Evolutionary conservation across 2,888 invertebrate species (phyloP), one percentile per base, ranked within the genome.

Genomic region (Phorcus lineatus): DNA sequence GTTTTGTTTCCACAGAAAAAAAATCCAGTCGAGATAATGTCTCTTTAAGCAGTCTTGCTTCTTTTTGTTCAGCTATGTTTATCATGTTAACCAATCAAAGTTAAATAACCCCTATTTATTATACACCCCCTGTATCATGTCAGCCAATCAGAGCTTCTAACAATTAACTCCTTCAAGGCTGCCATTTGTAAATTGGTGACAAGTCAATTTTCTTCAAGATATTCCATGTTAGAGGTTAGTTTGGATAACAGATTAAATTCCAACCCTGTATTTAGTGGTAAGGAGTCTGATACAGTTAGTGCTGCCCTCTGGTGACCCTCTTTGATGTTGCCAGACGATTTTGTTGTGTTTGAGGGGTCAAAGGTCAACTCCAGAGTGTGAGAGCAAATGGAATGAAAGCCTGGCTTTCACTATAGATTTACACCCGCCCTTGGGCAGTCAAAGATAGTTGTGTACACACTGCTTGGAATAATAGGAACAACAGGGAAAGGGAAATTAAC

Each of bases 281-380:
- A 24, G 62, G 28, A 62, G 62, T 62, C 28, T 22, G 62, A 62
- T 28, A 62, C 28, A 28, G 28, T 62, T 62, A 24, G 24, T 62
- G 28, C 28, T 24, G 24, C 62, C 62, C 24, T 62, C 16, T 62
- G 28, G 62, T 16, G 22, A 47, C 28, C 28, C 28, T 28, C 62
- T 62, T 62, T 62, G 62, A 62, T 62, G 62, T 62, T 62, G 62
- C 28, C 28, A 24, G 62, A 62, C 62, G 13, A 62, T 62, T 62
- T 62, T 62, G 62, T 62, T 62, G 62, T 62, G 62, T 62, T 62
- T 62, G 62, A 62, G 7, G 28, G 28, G 62, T 62, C 62, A 62
- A 62, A 62, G 62, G 62, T 62, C 62, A 62, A 2, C n/a, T 19
- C n/a, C 9, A 3, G 28, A 74, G 24, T 47, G 47, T 74, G 24